Base-by-base conservation (phyloP, 2,113 vertebrate genomes). In the Otis tarda region DNA sequence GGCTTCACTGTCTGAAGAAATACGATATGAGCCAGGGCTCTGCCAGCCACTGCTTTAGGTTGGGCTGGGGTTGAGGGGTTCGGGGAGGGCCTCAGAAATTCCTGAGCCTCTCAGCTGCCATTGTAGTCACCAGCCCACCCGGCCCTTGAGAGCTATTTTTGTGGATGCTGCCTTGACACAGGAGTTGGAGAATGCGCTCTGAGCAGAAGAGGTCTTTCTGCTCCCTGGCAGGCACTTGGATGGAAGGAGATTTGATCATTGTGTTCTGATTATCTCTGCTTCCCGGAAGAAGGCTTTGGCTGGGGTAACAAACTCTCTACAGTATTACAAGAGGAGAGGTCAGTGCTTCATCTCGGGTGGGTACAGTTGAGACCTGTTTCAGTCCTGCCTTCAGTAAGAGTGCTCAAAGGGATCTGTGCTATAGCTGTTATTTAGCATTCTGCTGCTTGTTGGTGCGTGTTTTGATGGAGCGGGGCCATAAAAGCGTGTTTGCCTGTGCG, bases 61-160 rank as follows among this genome's bases (percentile, higher is more conserved):
- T 50, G 67, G 50, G 50, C 2, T 78, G 77, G 68, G 61, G 41
- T 9, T 75, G 33, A 35, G 39, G n/a, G 78, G 20, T 47, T 74
- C 79, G 85, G 63, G 92, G 52, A 88, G 85, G 90, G 93, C 88
- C 59, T 77, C 92, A 0, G 24, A 24, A 88, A 97, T 97, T 95
- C 93, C 94, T 86, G 91, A 87, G 73, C 92, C 90, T 89, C 93
- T 65, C 94, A 96, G 90, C 96, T 97, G 95, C 96, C 93, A 65
- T 63, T 79, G 87, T 76, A 65, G 87, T 65, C 87, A 82, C 6
- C 74, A 71, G 68, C 70, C 82, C 78, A 67, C 93, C 87, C 94
- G 56, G 75, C 82, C 90, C 91, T 5, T 7, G 4, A 49, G 90
- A 87, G 87, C 94, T 97, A 97, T 97, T 97, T 96, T 82, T 70